Base-by-base conservation (phyloP, 2,888 invertebrate genomes). In the Griposia aprilina region DNA sequence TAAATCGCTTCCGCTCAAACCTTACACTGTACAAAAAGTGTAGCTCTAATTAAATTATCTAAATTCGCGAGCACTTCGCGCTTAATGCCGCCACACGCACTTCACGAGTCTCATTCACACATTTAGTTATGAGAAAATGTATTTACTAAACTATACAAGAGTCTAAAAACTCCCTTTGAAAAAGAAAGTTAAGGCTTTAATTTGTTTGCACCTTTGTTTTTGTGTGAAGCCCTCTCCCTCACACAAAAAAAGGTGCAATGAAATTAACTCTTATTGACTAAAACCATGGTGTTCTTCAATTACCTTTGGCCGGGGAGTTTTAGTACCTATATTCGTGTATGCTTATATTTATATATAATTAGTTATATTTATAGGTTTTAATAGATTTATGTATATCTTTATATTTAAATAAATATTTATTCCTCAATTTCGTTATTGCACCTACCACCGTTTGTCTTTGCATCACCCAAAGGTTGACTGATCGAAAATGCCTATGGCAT, bases 31-130 rank as follows among this genome's bases (percentile, higher is more conserved):
- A 26, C 23, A 30, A 55, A 68, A 71, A 83, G 63, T 82, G 67
- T 74, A 71, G 50, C 83, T 83, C 82, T 83, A 83, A 92, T 90
- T 91, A 89, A 91, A 92, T 92, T 91, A 91, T 90, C 87, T 88
- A 80, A 90, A 83, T 85, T 82, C 60, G 70, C 73, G 67, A 88
- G 87, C 87, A 88, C 81, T 86, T 89, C 86, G 80, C 82, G 83
- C 82, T 82, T 78, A 87, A 80, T 85, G 74, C 83, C 69, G 66
- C 77, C 85, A 78, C 85, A 84, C 84, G 83, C 82, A 84, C 77
- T 82, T 86, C 82, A 86, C 80, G 84, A 66, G 83, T 72, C 76
- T 85, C 81, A 63, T 81, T 85, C 69, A 48, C 8, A 70, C 60
- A 62, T 70, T 70, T 76, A 68, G 2, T 50, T 52, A 50, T 30